phyloP scores from a whole-genome alignment of 2,797 vertebrate genomes.

The Momotus momota region DNA sequence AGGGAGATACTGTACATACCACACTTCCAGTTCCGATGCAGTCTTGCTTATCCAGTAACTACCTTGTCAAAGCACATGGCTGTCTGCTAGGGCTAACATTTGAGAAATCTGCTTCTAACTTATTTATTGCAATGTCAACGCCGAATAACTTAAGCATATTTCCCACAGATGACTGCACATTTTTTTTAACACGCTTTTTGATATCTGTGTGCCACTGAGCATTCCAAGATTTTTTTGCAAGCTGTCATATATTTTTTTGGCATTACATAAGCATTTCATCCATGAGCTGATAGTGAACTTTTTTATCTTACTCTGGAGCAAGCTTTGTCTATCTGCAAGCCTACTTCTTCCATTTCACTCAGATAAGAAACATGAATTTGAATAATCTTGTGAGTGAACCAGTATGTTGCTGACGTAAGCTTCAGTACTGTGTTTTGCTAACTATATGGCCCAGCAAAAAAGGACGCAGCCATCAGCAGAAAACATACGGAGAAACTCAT shows the following conservation, averaged over 20 bases:
- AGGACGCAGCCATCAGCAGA: too few relatives aligned
- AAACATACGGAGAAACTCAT: too few relatives aligned
- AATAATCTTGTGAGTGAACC: background rate
- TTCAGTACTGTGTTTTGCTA: background rate
- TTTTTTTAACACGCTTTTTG: slow-evolving; percentile 56
- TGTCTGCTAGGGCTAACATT: slow-evolving; percentile 54
- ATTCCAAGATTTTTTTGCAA: slow-evolving; percentile 55
- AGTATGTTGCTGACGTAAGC: background rate
- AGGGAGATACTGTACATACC: background rate
- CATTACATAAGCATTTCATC: slow-evolving; percentile 46
- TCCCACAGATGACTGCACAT: slow-evolving; percentile 59
- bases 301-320: background rate
- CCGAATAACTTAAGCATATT: slow-evolving; percentile 62
- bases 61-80: slow-evolving; percentile 5
- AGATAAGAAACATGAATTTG: background rate
- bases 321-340: background rate
- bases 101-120: slow-evolving; percentile 34
- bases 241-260: slow-evolving; percentile 49
- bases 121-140: slow-evolving; percentile 59
- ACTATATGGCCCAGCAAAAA: too few relatives aligned
- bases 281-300: slow-evolving; percentile 16
- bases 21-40: background rate
- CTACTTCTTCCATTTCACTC: slow-evolving; percentile 12
- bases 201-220: slow-evolving; percentile 34
- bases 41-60: background rate